These are phyloP conservation scores for Adelosebastes latens DNA, from an alignment of 2,797 vertebrate species.

Conservation along the genomic window DNA sequence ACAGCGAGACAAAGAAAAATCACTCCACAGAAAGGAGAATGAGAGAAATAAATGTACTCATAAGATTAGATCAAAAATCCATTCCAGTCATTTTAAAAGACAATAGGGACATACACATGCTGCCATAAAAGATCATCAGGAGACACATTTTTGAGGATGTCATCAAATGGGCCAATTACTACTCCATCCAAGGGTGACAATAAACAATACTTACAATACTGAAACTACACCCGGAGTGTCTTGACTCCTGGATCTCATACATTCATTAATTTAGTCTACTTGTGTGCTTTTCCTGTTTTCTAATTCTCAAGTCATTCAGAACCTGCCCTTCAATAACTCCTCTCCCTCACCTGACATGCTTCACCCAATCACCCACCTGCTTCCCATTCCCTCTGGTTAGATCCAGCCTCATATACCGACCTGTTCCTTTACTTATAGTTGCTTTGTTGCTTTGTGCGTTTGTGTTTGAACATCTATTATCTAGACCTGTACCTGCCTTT, in stretches of 20 bases:
- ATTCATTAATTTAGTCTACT: neutral
- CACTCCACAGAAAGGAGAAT: neutral
- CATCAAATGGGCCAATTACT: neutral
- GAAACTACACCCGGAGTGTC: neutral
- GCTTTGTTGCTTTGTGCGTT: neutral
- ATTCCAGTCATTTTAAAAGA: neutral
- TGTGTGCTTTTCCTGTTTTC: neutral
- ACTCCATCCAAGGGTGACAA: neutral
- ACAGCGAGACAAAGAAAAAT: constrained; percentile 28
- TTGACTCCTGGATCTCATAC: neutral
- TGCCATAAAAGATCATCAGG: neutral
- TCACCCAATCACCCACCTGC: neutral
- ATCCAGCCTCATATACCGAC: neutral
- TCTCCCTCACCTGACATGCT: neutral
- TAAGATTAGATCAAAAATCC: neutral
- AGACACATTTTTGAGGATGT: neutral
- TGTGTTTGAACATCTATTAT: neutral
- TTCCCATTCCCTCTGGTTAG: neutral
- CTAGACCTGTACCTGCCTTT: neutral
- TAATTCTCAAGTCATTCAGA: neutral
- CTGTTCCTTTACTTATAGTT: neutral
- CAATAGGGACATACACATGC: neutral
- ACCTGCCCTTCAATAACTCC: neutral
- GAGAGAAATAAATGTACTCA: constrained; percentile 21
- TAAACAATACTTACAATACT: neutral